These are phyloP conservation scores for Arrhamphus sclerolepis DNA, from an alignment of 2,797 vertebrate species.

Conservation along the genomic window DNA sequence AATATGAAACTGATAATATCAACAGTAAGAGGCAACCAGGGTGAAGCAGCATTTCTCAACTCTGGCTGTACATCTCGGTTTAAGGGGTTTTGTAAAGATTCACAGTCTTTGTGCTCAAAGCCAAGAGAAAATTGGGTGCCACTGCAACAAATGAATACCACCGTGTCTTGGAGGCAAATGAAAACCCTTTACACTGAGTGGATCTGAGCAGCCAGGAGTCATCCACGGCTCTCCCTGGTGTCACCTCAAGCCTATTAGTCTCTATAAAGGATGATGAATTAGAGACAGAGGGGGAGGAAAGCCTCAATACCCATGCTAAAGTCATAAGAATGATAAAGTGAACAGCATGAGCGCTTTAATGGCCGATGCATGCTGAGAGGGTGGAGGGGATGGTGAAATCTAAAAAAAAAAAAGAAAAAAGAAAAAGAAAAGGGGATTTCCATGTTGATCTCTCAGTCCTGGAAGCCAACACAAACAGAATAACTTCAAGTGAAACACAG, in stretches of 20 bases:
- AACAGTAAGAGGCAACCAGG: constrained; percentile 34
- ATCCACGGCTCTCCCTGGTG: constrained; percentile 70
- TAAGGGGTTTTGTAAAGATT: constrained; percentile 52
- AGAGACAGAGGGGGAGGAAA: constrained; percentile 77
- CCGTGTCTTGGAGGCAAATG: constrained; percentile 70
- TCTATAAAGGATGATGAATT: constrained; percentile 88
- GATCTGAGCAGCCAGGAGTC: constrained; percentile 67
- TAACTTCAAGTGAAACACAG: constrained; percentile 12
- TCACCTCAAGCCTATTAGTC: constrained; percentile 83
- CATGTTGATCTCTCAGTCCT: constrained; percentile 31
- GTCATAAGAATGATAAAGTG: constrained; percentile 88
- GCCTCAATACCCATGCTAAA: constrained; percentile 69
- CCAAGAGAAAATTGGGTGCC: constrained; percentile 68
- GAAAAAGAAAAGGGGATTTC: constrained; percentile 57
- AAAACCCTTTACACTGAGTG: constrained; percentile 67
- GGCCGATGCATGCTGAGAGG: constrained; percentile 67
- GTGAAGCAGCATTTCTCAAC: constrained; percentile 33
- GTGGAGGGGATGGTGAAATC: constrained; percentile 67
- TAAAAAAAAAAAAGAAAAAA: constrained; percentile 36
- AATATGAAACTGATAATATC: constrained; percentile 41
- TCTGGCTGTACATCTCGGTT: constrained; percentile 49
- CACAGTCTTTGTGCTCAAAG: constrained; percentile 41
- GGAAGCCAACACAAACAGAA: constrained; percentile 31
- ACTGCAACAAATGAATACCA: constrained; percentile 74
- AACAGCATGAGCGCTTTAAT: constrained; percentile 78